Base-by-base conservation (phyloP, 2,888 invertebrate species). In the Phragmatobia fuliginosa region DNA sequence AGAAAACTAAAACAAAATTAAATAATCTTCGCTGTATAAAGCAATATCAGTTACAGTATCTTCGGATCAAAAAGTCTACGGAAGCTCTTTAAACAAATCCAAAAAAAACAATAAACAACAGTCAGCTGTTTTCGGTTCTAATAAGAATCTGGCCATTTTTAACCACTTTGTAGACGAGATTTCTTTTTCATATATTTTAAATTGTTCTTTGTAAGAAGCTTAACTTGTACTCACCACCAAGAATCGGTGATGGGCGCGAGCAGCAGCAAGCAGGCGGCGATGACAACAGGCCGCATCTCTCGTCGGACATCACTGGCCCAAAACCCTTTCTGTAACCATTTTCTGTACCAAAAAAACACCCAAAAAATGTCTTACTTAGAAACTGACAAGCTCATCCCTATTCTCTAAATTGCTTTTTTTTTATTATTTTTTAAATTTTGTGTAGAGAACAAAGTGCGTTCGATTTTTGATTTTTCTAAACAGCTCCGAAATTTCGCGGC, bases 241-340 rank as follows among this genome's bases (percentile, higher is more conserved):
- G 97, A 97, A 93, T 97, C 97, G 93, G 97, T 97, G 96, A 97
- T 97, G 95, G 98, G 98, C 96, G 97, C 97, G 96, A 98, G 97
- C 95, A 98, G 96, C 96, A 97, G 96, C 92, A 98, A 96, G 95
- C 97, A 97, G 92, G 97, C 96, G 95, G 97, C 97, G 96, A 97
- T 97, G 95, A 97, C 96, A 95, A 97, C 96, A 92, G 97, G 96
- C 96, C 97, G 97, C 96, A 97, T 97, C 83, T 89, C 92, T 89
- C 87, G 88, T 78, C 82, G 87, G 89, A 89, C 94, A 94, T 94
- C 94, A 95, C 95, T 94, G 91, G 91, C 92, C 88, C 80, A 82
- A 85, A 84, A 84, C 85, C 85, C 81, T 80, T 81, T 81, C 85
- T 83, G 78, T 78, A 86, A 87, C 83, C 88, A 87, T 88, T 68